Evolutionary conservation across 2,797 vertebrate genomes (phyloP).

Genomic region (Sebastolobus alascanus): DNA sequence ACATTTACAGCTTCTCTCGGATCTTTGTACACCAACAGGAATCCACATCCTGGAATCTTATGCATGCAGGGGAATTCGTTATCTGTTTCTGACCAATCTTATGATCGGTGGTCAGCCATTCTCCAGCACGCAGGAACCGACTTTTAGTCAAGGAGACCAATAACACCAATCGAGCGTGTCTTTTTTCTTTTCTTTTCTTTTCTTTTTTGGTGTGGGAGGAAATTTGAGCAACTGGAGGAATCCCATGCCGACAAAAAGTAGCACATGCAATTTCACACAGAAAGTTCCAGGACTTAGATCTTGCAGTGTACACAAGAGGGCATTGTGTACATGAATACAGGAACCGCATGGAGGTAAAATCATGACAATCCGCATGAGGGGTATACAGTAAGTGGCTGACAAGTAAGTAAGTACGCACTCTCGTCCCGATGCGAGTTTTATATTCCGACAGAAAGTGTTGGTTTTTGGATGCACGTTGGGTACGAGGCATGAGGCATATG

Average conservation of each 20-base stretch:
- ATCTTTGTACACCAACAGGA: not conserved
- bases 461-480: conserved; percentile 44
- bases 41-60: not conserved
- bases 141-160: conserved; percentile 15
- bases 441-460: conserved; percentile 22
- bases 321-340: not conserved
- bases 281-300: conserved; percentile 11
- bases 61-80: not conserved
- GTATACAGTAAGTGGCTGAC: conserved; percentile 40
- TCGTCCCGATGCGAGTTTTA: conserved; percentile 2
- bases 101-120: not conserved
- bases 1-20: not conserved
- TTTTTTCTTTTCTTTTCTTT: conserved; percentile 7
- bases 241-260: not conserved
- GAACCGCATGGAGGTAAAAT: conserved; percentile 28
- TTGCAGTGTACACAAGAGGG: not conserved
- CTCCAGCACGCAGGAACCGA: not conserved
- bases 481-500: conserved; percentile 64
- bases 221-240: conserved; percentile 28
- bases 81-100: not conserved
- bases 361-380: conserved; percentile 18
- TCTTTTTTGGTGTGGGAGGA: not conserved
- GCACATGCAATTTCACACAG: not conserved
- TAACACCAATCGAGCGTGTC: not conserved
- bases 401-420: conserved; percentile 14